Percentiles rank a stretch among this genome's conserved stretches.
Conservation (phyloP, 2,888 invertebrate species). For the Phyllotreta striolata region DNA sequence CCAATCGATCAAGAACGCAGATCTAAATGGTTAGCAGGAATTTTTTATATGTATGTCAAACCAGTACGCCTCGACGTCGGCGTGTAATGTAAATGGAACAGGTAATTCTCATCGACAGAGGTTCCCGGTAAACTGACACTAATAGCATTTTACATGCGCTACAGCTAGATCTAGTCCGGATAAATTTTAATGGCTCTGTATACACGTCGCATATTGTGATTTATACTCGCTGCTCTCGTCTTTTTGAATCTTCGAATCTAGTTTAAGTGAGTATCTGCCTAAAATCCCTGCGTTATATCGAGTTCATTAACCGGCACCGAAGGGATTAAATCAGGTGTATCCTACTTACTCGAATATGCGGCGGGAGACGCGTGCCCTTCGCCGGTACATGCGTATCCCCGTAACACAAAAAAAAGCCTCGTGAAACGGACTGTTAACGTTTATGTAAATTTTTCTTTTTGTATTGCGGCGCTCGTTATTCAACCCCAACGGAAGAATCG, state of each 20-base stretch:
- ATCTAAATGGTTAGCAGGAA: conserved; percentile 4
- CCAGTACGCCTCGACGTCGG: conserved; percentile 4
- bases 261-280: too few relatives aligned
- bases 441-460: conserved; percentile 51
- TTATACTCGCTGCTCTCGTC: neutral
- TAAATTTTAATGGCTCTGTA: conserved; percentile 7
- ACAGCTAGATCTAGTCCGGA: conserved; percentile 2
- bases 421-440: conserved; percentile 47
- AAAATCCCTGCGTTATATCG: too few relatives aligned
- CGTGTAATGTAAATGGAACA: conserved; percentile 16
- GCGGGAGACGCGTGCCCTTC: conserved; percentile 50
- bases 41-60: conserved; percentile 12
- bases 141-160: conserved; percentile 11
- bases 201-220: neutral
- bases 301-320: neutral
- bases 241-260: neutral
- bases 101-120: conserved; percentile 13
- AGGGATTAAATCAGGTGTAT: conserved; percentile 31
- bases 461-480: conserved; percentile 10
- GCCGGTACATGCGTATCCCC: conserved; percentile 12
- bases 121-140: conserved; percentile 9
- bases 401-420: conserved; percentile 38
- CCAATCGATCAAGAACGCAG: neutral
- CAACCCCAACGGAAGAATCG: conserved; percentile 2
- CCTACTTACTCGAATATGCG: too few relatives aligned